Conservation (phyloP, 1,140 invertebrate species). For the Lepidurus arcticus region DNA sequence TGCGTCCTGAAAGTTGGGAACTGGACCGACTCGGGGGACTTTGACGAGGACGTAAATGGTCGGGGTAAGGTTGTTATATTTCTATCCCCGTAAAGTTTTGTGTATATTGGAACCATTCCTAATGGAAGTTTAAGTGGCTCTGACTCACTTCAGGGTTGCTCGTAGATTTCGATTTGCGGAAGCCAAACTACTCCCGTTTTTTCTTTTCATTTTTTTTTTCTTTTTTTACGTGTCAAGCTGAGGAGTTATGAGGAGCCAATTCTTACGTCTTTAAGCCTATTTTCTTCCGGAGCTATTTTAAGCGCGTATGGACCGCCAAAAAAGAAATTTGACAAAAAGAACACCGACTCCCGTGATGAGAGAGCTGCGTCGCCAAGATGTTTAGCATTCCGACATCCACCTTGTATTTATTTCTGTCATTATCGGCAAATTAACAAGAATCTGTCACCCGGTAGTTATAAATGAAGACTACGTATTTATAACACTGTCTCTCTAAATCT, state of each 20-base stretch:
- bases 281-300: background rate
- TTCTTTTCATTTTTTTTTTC: background rate
- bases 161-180: background rate
- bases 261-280: background rate
- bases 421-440: slow-evolving; percentile 20
- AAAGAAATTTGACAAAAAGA: background rate
- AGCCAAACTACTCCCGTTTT: background rate
- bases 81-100: slow-evolving; percentile 8
- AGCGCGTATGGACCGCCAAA: background rate
- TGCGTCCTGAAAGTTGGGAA: background rate
- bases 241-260: background rate
- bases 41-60: background rate
- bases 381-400: background rate
- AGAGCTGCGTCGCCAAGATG: background rate
- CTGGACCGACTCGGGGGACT: background rate
- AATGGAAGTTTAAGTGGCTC: background rate
- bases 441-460: background rate
- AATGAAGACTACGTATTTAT: background rate
- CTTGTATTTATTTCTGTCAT: background rate
- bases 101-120: background rate
- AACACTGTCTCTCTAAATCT: background rate
- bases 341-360: background rate
- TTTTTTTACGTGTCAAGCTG: background rate
- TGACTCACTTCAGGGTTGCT: background rate
- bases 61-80: slow-evolving; percentile 1